Percentiles rank a stretch among this genome's conserved stretches.
Evolutionary conservation across 2,888 invertebrate species (phyloP).

Genomic region (Amaurobius ferox): DNA sequence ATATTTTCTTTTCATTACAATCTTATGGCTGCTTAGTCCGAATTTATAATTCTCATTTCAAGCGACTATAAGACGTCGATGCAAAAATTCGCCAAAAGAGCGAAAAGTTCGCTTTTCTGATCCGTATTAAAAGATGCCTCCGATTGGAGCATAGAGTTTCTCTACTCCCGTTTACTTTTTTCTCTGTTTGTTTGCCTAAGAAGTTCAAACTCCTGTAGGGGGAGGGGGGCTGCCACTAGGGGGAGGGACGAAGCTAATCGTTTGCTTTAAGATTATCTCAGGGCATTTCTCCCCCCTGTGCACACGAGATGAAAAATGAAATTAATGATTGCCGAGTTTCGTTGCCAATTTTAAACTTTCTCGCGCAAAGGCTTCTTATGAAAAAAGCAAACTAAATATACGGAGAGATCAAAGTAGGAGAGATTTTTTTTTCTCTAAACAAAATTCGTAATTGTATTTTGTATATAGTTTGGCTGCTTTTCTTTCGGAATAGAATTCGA

Average conservation of each 20-base stretch:
- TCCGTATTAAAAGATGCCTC: neutral
- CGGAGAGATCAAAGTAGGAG: too few species aligned
- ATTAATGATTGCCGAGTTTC: neutral
- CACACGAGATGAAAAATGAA: neutral
- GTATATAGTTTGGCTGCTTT: too few species aligned
- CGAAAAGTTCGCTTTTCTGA: neutral
- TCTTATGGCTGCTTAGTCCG: too few species aligned
- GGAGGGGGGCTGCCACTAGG: neutral
- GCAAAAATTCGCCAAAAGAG: conserved; percentile 24
- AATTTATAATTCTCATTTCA: too few species aligned
- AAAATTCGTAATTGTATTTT: too few species aligned
- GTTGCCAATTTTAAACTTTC: neutral
- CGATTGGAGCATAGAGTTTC: conserved; percentile 63
- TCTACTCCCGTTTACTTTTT: conserved; percentile 52
- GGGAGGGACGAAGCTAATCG: conserved; percentile 54
- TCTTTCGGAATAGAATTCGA: too few species aligned
- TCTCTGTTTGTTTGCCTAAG: conserved; percentile 67
- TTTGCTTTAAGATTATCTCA: conserved; percentile 26
- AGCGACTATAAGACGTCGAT: too few species aligned
- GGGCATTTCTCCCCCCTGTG: neutral
- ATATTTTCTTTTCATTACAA: too few species aligned
- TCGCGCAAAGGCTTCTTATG: too few species aligned
- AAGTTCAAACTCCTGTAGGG: conserved; percentile 48
- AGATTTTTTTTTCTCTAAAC: too few species aligned
- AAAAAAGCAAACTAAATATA: too few species aligned